Evolutionary conservation across 2,888 invertebrate genomes (phyloP), one percentile per base, ranked within the genome.

Genomic region (Gerris lacustris): DNA sequence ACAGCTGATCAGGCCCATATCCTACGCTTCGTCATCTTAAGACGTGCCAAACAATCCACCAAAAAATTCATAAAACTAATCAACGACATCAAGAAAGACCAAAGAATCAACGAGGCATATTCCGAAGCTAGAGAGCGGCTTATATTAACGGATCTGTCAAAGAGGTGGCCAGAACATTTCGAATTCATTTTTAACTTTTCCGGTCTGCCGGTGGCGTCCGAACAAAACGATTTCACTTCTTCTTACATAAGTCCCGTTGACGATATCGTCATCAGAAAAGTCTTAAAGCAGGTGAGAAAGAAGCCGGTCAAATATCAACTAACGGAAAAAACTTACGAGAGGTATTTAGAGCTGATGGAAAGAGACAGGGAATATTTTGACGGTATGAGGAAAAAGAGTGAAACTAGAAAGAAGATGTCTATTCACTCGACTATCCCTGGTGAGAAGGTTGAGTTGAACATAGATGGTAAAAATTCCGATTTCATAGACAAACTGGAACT

Each of bases 81-180:
- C 31, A 18, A n/a, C 9, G 31, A 64, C 9, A 64, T 64, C 2
- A 64, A 64, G 17, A 18, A n/a, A 7, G 64, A 64, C 31, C 64
- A 9, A 64, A 64, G 64, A 17, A 64, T 64, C 17, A 64, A 64
- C 17, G 31, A 64, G 9, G 64, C 64, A 17, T 64, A 64, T 31
- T n/a, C 9, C 18, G 17, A 64, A 64, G 17, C 64, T 4, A 64
- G 31, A 64, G 64, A 64, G 17, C 9, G 64, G 17, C 9, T 64
- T 2, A 64, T 64, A 9, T 31, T 18, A 18, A 11, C 17, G 18
- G 17, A 64, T 64, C 31, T 64, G 18, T n/a, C 64, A n/a, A 31
- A 64, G 5, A 64, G 64, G 17, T 64, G 64, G 64, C 64, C 64
- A 17, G 64, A 64, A 64, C 31, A 64, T 31, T 64, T 64, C 18